These are phyloP conservation scores for Porites lobata DNA, from an alignment of 92 coral and sea anemone genomes.

Conservation along the genomic window DNA sequence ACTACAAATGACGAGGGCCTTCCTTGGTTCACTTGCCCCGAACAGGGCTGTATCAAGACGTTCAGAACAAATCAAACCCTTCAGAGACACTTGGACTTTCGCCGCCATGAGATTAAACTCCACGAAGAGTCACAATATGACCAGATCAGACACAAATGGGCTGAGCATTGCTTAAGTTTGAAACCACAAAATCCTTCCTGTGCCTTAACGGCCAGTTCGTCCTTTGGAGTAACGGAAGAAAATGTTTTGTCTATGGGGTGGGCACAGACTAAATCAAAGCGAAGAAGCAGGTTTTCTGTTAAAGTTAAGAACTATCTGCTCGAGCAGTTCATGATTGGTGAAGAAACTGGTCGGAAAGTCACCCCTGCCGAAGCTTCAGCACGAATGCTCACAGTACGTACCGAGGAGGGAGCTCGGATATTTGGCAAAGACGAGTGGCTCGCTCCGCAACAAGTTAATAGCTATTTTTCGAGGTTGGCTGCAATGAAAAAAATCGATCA, in stretches of 20 bases:
- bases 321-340: slow-evolving; percentile 58
- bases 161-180: slow-evolving; percentile 50
- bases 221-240: not conserved
- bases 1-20: too few relatives aligned
- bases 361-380: slow-evolving; percentile 47
- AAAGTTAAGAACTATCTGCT: slow-evolving; percentile 54
- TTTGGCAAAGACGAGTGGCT: slow-evolving; percentile 61
- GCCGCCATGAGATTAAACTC: too few relatives aligned
- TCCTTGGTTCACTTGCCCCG: too few relatives aligned
- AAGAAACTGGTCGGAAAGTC: slow-evolving; percentile 61
- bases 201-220: slow-evolving; percentile 1
- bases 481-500: slow-evolving; percentile 37
- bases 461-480: slow-evolving; percentile 52
- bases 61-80: too few relatives aligned
- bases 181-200: slow-evolving; percentile 27
- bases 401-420: slow-evolving; percentile 12
- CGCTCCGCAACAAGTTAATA: slow-evolving; percentile 36
- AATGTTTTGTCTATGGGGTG: slow-evolving; percentile 13
- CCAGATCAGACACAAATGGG: too few relatives aligned
- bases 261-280: slow-evolving; percentile 34
- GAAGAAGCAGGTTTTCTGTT: slow-evolving; percentile 32
- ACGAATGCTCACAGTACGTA: slow-evolving; percentile 48
- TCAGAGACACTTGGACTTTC: too few relatives aligned
- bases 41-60: too few relatives aligned
- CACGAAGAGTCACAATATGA: too few relatives aligned